These are phyloP conservation scores for Subacronicta megacephala DNA, from an alignment of 2,888 invertebrate species.

Conservation along the genomic window DNA sequence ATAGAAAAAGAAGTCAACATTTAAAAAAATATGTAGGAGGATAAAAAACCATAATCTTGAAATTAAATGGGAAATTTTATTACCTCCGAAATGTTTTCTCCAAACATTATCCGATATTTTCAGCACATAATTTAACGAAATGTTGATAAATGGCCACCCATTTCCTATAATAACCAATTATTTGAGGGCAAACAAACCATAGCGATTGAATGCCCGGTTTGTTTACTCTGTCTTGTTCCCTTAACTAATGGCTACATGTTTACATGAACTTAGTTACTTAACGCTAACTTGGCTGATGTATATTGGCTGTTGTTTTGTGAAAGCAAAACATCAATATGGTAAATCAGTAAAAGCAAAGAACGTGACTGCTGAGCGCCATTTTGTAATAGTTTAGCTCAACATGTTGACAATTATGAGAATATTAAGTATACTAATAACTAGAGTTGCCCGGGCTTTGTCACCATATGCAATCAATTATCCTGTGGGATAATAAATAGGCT, in stretches of 20 bases:
- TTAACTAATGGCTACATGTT: slow-evolving; percentile 4
- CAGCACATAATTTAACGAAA: slow-evolving; percentile 38
- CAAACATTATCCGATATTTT: slow-evolving; percentile 29
- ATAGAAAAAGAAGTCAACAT: no score
- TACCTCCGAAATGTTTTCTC: slow-evolving; percentile 21
- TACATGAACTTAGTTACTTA: slow-evolving; percentile 1
- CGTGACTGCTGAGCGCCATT: neutral
- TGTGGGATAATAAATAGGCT: no score
- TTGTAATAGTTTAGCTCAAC: no score
- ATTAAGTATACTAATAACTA: no score
- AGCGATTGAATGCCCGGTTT: slow-evolving; percentile 15
- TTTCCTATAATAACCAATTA: slow-evolving; percentile 47
- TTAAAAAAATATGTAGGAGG: no score
- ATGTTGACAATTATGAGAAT: no score
- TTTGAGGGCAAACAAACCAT: slow-evolving; percentile 40
- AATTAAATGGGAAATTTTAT: slow-evolving; percentile 34
- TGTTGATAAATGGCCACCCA: slow-evolving; percentile 42
- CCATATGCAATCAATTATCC: no score
- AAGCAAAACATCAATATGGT: neutral
- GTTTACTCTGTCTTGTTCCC: slow-evolving; percentile 19
- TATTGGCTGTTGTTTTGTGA: neutral
- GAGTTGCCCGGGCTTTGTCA: no score
- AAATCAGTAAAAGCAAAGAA: neutral
- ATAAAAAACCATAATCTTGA: neutral
- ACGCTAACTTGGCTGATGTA: neutral